Evolutionary conservation across 2,888 invertebrate species (phyloP).

Genomic region (Hyposoter dolosus): DNA sequence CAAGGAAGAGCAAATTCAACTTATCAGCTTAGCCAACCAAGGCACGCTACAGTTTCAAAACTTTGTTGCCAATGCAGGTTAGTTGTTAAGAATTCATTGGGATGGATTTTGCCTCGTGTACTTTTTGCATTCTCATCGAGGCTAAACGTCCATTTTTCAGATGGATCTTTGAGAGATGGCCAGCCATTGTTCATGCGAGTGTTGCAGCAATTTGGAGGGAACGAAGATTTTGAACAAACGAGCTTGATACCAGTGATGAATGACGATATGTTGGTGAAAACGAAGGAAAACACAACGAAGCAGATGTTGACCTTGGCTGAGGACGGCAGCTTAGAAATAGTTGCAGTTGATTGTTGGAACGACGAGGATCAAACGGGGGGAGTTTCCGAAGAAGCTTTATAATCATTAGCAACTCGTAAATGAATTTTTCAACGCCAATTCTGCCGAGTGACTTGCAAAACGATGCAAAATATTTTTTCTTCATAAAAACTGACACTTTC

Average conservation of each 20-base stretch:
- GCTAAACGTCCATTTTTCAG: constrained; percentile 7
- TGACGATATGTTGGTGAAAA: constrained; percentile 57
- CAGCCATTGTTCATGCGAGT: constrained; percentile 68
- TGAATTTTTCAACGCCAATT: background rate
- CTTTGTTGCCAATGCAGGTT: constrained; percentile 70
- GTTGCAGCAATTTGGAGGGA: constrained; percentile 68
- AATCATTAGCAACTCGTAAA: constrained; percentile 4
- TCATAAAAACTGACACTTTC: background rate
- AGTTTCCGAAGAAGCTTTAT: constrained; percentile 58
- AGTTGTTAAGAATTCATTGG: constrained; percentile 23
- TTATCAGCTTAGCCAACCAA: constrained; percentile 71
- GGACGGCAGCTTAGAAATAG: constrained; percentile 82
- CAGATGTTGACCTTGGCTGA: constrained; percentile 81
- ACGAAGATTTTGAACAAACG: constrained; percentile 61
- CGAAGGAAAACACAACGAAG: constrained; percentile 73
- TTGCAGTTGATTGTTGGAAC: constrained; percentile 77
- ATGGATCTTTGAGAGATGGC: constrained; percentile 41
- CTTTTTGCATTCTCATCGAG: background rate
- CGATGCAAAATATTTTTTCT: background rate
- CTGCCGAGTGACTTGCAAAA: background rate
- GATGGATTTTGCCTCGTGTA: too few relatives aligned
- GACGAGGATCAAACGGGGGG: constrained; percentile 63
- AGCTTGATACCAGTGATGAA: constrained; percentile 40
- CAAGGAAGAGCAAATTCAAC: constrained; percentile 60
- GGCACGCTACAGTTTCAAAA: constrained; percentile 71